Evolutionary conservation across 2,797 vertebrate species (phyloP), one percentile per base, ranked within the genome.

Genomic region (Rhynchotus rufescens): DNA sequence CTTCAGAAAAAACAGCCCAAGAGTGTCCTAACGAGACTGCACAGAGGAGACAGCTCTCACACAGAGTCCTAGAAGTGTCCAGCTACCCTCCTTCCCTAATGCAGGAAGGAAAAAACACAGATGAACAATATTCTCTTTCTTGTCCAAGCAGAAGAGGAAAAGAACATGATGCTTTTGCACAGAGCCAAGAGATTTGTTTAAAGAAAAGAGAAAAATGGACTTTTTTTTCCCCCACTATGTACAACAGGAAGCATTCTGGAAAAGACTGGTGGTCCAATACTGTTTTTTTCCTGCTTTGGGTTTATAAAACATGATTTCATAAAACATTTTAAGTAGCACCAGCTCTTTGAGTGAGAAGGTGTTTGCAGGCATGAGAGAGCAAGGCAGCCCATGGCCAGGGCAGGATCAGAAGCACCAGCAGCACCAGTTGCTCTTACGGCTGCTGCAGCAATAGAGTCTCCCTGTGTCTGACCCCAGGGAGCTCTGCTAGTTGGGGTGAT

Each of bases 321-420:
- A 72, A 32, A 40, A 52, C 15, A 34, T 6, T 75, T 52, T 8
- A 22, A 84, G 36, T 25, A 72, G 54, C 30, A 86, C 8, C 49
- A 45, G 11, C 54, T 28, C 32, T 23, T 49, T 17, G 25, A 47
- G 40, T 52, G 44, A 78, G 62, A 71, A 57, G 19, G 11, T 38
- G 25, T 25, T 25, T 1, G 4, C 32, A 66, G 36, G 25, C 73
- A 25, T 5, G n/a, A 88, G 22, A 34, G 34, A 17, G 44, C 71
- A 38, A 80, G 34, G 40, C 47, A 60, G 23, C 49, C 67, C 0
- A 0, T 34, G 72, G 44, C 47, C 71, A 56, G 54, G 9, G 2
- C 12, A 30, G 47, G 9, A 49, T 54, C 2, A 4, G 49, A 47
- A 59, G 28, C 0, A 0, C 20, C 13, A 42, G 66, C 28, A 36